Conservation (phyloP, 2,113 vertebrate species). For the Callocephalon fimbriatum region DNA sequence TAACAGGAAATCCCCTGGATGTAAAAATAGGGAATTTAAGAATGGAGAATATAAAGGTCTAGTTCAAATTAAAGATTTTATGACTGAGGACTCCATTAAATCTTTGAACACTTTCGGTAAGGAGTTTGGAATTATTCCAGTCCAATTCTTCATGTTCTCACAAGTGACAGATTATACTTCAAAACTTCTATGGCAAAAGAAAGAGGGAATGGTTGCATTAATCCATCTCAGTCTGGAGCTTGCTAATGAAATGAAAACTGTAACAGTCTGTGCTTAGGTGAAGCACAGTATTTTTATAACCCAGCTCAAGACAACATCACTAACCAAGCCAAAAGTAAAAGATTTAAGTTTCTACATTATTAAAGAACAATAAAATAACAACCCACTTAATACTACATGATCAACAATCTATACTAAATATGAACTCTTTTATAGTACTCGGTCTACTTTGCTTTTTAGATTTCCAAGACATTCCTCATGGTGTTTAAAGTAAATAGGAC, state of each 20-base stretch:
- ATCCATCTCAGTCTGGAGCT: constrained; percentile 62
- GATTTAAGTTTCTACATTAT: constrained; percentile 12
- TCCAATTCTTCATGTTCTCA: constrained; percentile 65
- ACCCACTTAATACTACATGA: neutral
- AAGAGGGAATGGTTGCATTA: constrained; percentile 62
- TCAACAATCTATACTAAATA: neutral
- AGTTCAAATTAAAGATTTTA: constrained; percentile 77
- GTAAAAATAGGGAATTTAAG: constrained; percentile 69
- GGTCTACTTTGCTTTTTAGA: neutral
- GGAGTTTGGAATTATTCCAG: constrained; percentile 72
- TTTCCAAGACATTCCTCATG: neutral
- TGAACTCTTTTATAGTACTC: neutral
- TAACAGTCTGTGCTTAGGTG: constrained; percentile 68
- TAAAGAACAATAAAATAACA: constrained; percentile 26
- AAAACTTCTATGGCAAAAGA: constrained; percentile 43
- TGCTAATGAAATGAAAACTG: constrained; percentile 74
- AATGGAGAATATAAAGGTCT: constrained; percentile 55
- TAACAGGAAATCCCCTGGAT: constrained; percentile 72
- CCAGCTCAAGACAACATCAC: constrained; percentile 11
- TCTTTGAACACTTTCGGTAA: constrained; percentile 77
- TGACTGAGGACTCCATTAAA: constrained; percentile 72
- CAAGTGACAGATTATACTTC: constrained; percentile 70
- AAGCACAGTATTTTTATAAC: constrained; percentile 47
- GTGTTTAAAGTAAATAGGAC: neutral
- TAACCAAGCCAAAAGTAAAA: constrained; percentile 15